These are phyloP conservation scores for Poeciliopsis occidentalis DNA, from an alignment of 2,113 vertebrate genomes.

Conservation along the genomic window DNA sequence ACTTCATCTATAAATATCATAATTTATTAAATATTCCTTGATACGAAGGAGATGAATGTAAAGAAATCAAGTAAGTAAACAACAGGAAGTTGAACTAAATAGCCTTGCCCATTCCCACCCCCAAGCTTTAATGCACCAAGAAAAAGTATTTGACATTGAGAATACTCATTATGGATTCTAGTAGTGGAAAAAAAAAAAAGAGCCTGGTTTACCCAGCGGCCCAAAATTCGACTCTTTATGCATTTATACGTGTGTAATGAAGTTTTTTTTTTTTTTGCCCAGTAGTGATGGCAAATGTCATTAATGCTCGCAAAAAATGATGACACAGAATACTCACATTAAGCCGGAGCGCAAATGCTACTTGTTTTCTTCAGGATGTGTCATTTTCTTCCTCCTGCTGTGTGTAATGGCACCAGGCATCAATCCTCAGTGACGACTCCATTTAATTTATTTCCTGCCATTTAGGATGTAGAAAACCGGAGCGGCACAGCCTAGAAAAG, in stretches of 20 bases:
- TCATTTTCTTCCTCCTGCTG: slow-evolving; percentile 59
- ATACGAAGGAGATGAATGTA: neutral
- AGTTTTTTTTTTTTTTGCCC: slow-evolving; percentile 43
- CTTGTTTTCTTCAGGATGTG: slow-evolving; percentile 64
- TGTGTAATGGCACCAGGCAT: slow-evolving; percentile 65
- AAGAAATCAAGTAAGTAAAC: neutral
- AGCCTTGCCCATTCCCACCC: neutral
- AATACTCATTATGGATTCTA: slow-evolving; percentile 56
- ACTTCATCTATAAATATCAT: neutral
- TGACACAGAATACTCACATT: slow-evolving; percentile 61
- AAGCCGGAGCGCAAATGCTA: slow-evolving; percentile 53
- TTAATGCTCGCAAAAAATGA: slow-evolving; percentile 67
- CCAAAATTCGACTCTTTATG: slow-evolving; percentile 49
- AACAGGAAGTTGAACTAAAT: slow-evolving; percentile 3
- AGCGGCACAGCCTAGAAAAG: slow-evolving; percentile 24
- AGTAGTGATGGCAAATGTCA: slow-evolving; percentile 69
- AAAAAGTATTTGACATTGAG: slow-evolving; percentile 50
- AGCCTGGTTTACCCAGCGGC: slow-evolving; percentile 60
- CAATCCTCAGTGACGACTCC: slow-evolving; percentile 48
- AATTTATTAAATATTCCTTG: neutral
- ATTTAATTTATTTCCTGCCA: slow-evolving; percentile 57
- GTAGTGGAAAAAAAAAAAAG: slow-evolving; percentile 49
- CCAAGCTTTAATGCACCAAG: slow-evolving; percentile 25
- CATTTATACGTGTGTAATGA: slow-evolving; percentile 66
- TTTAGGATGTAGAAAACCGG: slow-evolving; percentile 52